These are phyloP conservation scores for Columba janthina DNA, from an alignment of 2,113 vertebrate genomes.

Conservation along the genomic window DNA sequence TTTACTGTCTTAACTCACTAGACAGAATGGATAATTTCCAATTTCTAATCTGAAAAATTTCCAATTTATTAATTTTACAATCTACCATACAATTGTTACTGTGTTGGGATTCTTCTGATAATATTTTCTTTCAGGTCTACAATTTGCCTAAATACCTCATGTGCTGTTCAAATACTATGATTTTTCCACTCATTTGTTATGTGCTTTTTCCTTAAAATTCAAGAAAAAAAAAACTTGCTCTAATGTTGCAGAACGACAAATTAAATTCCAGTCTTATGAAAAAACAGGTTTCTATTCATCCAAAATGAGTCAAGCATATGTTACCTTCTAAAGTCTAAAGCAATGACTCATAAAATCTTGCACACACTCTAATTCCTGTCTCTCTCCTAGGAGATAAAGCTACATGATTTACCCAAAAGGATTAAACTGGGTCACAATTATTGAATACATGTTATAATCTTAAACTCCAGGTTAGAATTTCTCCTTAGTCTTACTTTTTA, in stretches of 20 bases:
- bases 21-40: not conserved
- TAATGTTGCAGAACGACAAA: not conserved
- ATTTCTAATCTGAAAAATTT: not conserved
- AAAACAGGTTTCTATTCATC: conserved; percentile 26
- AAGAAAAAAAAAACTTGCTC: not conserved
- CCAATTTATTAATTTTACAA: not conserved
- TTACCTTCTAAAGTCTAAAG: conserved; percentile 10
- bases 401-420: conserved; percentile 27
- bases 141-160: conserved; percentile 1
- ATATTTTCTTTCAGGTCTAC: not conserved
- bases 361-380: not conserved
- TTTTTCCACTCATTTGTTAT: not conserved
- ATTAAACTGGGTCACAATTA: conserved; percentile 35
- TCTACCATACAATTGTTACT: not conserved
- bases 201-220: not conserved
- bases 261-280: not conserved
- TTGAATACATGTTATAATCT: not conserved
- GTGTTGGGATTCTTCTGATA: not conserved
- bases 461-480: conserved; percentile 2
- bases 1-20: not conserved
- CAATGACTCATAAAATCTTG: conserved; percentile 30
- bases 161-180: not conserved
- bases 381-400: conserved; percentile 23
- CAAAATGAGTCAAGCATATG: not conserved
- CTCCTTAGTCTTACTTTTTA: not conserved